A percentile compares a stretch with the other conserved stretches of the same genome.
Evolutionary conservation across 2,113 vertebrate genomes (phyloP).

Genomic region (Rhea americana): DNA sequence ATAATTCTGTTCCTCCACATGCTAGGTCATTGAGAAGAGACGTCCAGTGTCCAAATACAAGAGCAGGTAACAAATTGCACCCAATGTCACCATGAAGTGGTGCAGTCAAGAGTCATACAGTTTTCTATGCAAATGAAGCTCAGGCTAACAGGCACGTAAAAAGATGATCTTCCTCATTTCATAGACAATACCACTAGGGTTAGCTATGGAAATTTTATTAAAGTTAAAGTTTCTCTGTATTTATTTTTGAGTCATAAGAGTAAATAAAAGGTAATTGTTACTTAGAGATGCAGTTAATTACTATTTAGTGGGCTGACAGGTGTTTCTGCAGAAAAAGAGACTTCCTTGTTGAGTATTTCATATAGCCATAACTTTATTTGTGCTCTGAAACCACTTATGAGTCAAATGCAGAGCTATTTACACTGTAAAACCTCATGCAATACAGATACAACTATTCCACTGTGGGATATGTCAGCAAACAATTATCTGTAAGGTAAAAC

Average conservation of each 20-base stretch:
- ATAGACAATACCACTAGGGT: accelerated
- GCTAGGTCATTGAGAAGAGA: neutral
- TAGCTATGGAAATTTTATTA: neutral
- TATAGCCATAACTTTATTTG: neutral
- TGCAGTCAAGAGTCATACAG: neutral
- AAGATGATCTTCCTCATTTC: neutral
- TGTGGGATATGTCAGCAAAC: neutral
- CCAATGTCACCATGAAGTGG: neutral
- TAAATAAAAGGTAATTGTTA: conserved; percentile 32
- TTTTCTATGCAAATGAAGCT: neutral
- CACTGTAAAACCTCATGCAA: neutral
- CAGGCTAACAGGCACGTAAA: neutral
- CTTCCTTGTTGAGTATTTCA: neutral
- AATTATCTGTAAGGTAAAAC: neutral
- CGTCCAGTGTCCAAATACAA: neutral
- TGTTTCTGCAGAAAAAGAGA: neutral
- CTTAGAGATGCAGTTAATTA: neutral
- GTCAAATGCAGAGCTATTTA: neutral
- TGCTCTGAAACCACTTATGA: neutral
- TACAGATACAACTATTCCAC: neutral
- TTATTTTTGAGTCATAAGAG: neutral
- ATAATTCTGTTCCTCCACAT: accelerated
- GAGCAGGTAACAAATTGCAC: neutral
- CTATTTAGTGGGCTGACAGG: neutral
- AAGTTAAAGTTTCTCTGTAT: neutral